Base-by-base conservation (phyloP, 2,888 invertebrate genomes). In the Sabatieria punctata region DNA sequence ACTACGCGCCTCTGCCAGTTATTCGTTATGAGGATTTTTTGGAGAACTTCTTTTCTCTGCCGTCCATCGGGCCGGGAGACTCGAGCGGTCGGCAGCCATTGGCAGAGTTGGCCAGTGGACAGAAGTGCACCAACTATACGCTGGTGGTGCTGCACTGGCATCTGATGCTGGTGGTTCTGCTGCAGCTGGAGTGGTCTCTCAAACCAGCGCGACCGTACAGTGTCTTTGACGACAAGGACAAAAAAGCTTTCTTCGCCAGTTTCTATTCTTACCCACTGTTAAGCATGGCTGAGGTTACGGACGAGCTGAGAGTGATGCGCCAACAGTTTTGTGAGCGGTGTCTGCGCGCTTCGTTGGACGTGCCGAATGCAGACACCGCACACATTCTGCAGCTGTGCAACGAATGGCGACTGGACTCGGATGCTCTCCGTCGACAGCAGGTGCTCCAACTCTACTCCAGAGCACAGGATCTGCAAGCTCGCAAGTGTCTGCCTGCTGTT, bases 71-170 rank as follows among this genome's bases (percentile, higher is more conserved):
- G 11, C n/a, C 33, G n/a, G 11, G 13, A n/a, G 11, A 11, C 11
- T 11, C 13, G 13, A 13, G 13, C 33, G n/a, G n/a, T 33, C 33
- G n/a, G n/a, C 33, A 13, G 33, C n/a, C 33, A 33, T 33, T 33
- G 33, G n/a, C 33, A 15, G 40, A 40, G 25, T 21, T 40, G 40
- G 40, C 40, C 15, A 3, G 18, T 3, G 25, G 25, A 4, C 4
- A 6, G 4, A 11, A 13, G 4, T 22, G 24, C 30, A 25, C 41
- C 41, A 41, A 41, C 41, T 25, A 25, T 19, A 13, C 11, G 15
- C 41, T 41, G 41, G 24, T 41, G n/a, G 6, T 41, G 41, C 41
- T 11, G 8, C 41, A 41, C 30, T 19, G 11, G 18, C 41, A 41
- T n/a, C n/a, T 41, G 41, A 23, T 26, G 4, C 23, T 41, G 23